phyloP scores from a whole-genome alignment of 2,797 vertebrate genomes.

The Mormyrops boulengeri region DNA sequence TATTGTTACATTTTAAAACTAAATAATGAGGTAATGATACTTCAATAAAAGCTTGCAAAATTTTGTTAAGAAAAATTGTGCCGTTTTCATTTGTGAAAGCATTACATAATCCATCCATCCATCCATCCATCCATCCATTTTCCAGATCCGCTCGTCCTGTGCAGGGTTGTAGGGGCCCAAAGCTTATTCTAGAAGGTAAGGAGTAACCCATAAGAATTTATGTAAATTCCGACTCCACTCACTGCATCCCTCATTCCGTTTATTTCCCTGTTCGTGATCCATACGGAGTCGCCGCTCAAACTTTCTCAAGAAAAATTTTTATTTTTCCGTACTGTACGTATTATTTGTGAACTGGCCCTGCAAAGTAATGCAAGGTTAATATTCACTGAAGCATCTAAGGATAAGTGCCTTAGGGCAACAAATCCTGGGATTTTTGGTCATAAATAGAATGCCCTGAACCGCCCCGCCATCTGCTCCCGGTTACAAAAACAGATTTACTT shows the following conservation, averaged over 20 bases:
- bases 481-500: not conserved
- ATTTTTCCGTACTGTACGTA: not conserved
- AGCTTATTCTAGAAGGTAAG: not conserved
- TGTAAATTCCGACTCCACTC: not conserved
- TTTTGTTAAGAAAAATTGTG: not conserved
- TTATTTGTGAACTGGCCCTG: not conserved
- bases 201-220: not conserved
- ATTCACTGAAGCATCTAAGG: not conserved
- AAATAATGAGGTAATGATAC: not conserved
- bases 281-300: not conserved
- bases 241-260: not conserved
- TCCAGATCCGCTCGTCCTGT: not conserved
- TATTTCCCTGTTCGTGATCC: not conserved
- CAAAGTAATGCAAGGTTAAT: not conserved
- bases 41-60: not conserved
- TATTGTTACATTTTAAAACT: constrained; percentile 1
- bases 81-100: not conserved
- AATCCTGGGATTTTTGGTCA: not conserved
- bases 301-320: not conserved
- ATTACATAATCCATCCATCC: not conserved
- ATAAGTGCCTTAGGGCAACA: not conserved
- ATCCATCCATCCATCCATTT: not conserved
- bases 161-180: not conserved
- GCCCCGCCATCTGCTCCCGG: not conserved
- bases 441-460: not conserved